These are phyloP conservation scores for Sander lucioperca DNA, from an alignment of 2,113 vertebrate genomes.

Conservation along the genomic window DNA sequence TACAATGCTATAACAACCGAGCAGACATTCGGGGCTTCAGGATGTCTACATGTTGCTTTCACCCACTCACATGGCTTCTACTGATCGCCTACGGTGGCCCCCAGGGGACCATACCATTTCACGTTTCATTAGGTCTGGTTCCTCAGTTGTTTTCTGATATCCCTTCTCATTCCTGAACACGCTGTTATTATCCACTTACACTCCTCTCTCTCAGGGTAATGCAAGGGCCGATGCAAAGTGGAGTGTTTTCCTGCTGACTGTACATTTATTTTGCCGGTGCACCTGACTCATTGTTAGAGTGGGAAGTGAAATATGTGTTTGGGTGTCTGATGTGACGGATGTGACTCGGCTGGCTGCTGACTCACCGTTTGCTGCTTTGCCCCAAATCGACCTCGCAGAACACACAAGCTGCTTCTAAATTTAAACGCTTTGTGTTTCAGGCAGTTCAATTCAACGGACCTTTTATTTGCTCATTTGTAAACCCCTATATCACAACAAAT, in stretches of 20 bases:
- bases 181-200: neutral
- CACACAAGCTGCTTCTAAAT: too few relatives aligned
- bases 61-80: neutral
- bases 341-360: slow-evolving; percentile 45
- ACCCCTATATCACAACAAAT: too few relatives aligned
- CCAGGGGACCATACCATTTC: neutral
- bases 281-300: slow-evolving; percentile 18
- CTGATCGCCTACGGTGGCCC: neutral
- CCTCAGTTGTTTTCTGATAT: neutral
- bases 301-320: slow-evolving; percentile 38
- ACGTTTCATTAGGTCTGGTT: neutral
- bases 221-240: neutral
- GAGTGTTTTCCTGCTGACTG: slow-evolving; percentile 34
- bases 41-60: neutral
- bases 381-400: neutral
- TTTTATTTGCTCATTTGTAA: too few relatives aligned
- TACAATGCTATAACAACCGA: too few relatives aligned
- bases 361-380: slow-evolving; percentile 5
- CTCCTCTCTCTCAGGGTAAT: neutral
- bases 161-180: neutral
- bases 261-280: slow-evolving; percentile 5
- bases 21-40: neutral
- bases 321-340: slow-evolving; percentile 15
- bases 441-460: too few relatives aligned
- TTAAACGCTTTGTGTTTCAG: too few relatives aligned